Evolutionary conservation across 2,888 invertebrate species (phyloP).

Genomic region (Julus scandinavius): DNA sequence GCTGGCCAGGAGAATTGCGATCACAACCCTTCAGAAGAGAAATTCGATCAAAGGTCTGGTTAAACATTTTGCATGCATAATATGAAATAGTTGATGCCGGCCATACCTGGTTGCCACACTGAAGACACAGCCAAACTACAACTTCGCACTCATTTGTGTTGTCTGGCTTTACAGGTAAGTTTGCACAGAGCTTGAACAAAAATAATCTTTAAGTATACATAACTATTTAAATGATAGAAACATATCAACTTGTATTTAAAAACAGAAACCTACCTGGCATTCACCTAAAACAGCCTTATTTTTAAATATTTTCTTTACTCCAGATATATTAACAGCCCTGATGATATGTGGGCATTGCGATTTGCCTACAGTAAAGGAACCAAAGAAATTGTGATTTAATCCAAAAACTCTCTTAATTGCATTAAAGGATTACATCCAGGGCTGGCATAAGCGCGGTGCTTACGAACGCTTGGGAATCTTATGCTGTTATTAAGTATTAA

Average conservation of each 20-base stretch:
- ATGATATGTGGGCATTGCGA: constrained; percentile 66
- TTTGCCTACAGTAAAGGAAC: constrained; percentile 54
- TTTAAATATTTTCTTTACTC: constrained; percentile 72
- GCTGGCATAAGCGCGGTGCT: background rate
- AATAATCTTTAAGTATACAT: constrained; percentile 21
- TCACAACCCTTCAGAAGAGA: constrained; percentile 73
- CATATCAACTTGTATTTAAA: background rate
- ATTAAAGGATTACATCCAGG: constrained; percentile 16
- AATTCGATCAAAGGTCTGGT: background rate
- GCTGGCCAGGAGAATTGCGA: constrained; percentile 72
- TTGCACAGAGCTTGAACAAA: constrained; percentile 24
- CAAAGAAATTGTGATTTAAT: background rate
- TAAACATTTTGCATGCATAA: background rate
- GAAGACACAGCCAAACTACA: constrained; percentile 78
- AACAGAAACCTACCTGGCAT: constrained; percentile 65
- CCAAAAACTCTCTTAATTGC: background rate
- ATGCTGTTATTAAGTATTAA: background rate
- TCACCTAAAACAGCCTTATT: constrained; percentile 70
- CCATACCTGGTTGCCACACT: constrained; percentile 74
- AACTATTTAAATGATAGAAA: background rate
- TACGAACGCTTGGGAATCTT: background rate
- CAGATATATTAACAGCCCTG: constrained; percentile 75
- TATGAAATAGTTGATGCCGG: background rate
- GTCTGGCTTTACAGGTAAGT: background rate
- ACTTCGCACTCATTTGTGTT: background rate